Evolutionary conservation across 2,113 vertebrate species (phyloP), one percentile per base, ranked within the genome.

Genomic region (Mastomys coucha): DNA sequence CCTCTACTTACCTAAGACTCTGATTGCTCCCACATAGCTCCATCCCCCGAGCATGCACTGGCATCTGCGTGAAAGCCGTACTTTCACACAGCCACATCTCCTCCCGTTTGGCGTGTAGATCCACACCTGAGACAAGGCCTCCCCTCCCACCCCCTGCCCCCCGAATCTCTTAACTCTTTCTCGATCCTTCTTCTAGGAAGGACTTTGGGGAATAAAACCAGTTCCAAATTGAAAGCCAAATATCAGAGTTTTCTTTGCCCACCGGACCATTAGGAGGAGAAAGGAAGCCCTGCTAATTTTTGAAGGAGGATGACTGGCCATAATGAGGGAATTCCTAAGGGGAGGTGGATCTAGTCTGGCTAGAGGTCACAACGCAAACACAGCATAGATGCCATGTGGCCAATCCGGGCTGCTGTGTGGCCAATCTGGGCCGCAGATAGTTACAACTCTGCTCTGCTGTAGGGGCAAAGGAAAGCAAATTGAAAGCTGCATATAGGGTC

Each of bases 41-140:
- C 36, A 73, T 42, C n/a, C 20, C 70, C 70, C 19, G 8, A 16
- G 56, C 56, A 1, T 7, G 11, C 0, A 1, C 24, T 0, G 49
- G 45, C 45, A 56, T 13, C 70, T 17, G 0, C 0, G 9, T 1
- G 60, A 58, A 75, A 65, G 39, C 72, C 58, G 56, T 7, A 3
- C 33, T 86, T 33, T 51, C 7, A 22, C 0, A 16, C 22, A 11
- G 19, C 14, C 11, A 7, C 22, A 12, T 82, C 26, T 45, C 17
- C 49, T 81, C 42, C 16, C 17, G 4, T 67, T 26, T 70, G 39
- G 33, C 2, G 8, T 26, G 24, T 10, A 53, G 84, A 65, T 11
- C 63, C 11, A 72, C 51, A 20, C 13, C 69, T 2, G 16, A 73
- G 24, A 36, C 1, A 7, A 69, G 31, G 19, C 33, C n/a, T n/a